phyloP scores from a whole-genome alignment of 2,888 invertebrate species.

The Acrobasis suavella region DNA sequence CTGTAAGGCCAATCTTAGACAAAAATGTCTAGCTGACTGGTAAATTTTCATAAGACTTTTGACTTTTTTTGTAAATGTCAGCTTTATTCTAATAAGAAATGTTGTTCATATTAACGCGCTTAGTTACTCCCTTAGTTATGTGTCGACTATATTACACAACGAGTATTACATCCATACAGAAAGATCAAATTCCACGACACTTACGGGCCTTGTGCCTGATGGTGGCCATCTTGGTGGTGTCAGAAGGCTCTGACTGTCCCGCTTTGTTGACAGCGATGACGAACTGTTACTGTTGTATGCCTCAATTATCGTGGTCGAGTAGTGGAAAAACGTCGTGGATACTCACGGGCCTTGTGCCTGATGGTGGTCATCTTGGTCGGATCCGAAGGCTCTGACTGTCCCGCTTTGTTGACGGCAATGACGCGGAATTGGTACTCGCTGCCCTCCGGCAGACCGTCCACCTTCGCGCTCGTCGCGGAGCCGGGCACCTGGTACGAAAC shows the following conservation, averaged over 20 bases:
- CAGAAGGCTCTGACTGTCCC: conserved; percentile 94
- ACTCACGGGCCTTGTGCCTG: conserved; percentile 93
- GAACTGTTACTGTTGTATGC: conserved; percentile 88
- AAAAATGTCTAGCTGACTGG: no score
- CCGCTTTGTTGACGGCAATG: conserved; percentile 96
- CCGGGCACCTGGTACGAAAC: conserved; percentile 82
- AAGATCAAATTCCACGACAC: no score
- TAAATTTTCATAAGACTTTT: no score
- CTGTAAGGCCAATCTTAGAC: no score
- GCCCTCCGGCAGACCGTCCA: conserved; percentile 93
- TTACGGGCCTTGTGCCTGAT: no score
- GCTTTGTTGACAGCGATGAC: conserved; percentile 96
- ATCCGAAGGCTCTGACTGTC: conserved; percentile 94
- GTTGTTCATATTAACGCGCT: no score
- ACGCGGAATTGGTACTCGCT: conserved; percentile 96
- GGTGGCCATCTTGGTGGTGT: conserved; percentile 86
- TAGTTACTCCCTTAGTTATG: no score
- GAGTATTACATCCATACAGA: no score
- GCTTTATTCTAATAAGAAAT: no score
- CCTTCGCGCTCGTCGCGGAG: conserved; percentile 87
- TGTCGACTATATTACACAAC: no score
- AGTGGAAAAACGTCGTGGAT: conserved; percentile 4
- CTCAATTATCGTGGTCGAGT: no score
- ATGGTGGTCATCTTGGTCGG: conserved; percentile 94
- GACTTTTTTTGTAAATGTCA: no score